These are phyloP conservation scores for Nanorana parkeri DNA, from an alignment of 2,113 vertebrate genomes.

Conservation along the genomic window DNA sequence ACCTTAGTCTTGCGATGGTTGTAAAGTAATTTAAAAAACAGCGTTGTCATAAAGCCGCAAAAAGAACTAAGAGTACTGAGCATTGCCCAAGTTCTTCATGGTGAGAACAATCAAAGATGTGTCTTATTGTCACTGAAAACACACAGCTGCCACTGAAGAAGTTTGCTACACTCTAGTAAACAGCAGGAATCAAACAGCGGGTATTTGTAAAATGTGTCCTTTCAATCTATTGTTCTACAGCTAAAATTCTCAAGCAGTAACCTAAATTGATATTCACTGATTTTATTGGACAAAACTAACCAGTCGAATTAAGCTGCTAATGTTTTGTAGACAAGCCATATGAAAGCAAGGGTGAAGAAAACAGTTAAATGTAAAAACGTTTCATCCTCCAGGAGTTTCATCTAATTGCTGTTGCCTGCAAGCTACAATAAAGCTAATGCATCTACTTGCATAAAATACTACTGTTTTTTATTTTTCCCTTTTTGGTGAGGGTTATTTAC, in stretches of 20 bases:
- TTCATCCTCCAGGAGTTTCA: slow-evolving; percentile 60
- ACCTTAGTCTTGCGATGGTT: too few relatives aligned
- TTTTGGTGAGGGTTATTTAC: slow-evolving; percentile 60
- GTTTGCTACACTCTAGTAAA: slow-evolving; percentile 23
- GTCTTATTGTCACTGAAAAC: neutral
- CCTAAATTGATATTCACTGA: slow-evolving; percentile 57
- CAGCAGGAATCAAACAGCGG: slow-evolving; percentile 40
- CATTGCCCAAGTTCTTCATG: neutral
- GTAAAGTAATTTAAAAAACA: too few relatives aligned
- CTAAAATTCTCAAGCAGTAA: slow-evolving; percentile 29
- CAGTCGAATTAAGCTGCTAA: slow-evolving; percentile 53
- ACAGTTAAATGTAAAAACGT: slow-evolving; percentile 62
- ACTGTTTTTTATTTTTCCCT: slow-evolving; percentile 55
- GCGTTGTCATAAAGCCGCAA: too few relatives aligned
- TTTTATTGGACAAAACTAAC: slow-evolving; percentile 60
- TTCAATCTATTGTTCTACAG: slow-evolving; percentile 49
- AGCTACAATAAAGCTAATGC: slow-evolving; percentile 63
- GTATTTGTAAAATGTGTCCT: slow-evolving; percentile 17
- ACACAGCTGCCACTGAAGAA: slow-evolving; percentile 15
- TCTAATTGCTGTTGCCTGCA: slow-evolving; percentile 61
- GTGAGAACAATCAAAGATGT: neutral
- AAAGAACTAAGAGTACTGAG: too few relatives aligned
- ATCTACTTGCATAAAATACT: slow-evolving; percentile 62
- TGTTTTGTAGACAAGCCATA: slow-evolving; percentile 54
- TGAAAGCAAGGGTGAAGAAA: slow-evolving; percentile 57